Evolutionary conservation across 1,140 invertebrate genomes (phyloP).

Genomic region (Cotesia vestalis): DNA sequence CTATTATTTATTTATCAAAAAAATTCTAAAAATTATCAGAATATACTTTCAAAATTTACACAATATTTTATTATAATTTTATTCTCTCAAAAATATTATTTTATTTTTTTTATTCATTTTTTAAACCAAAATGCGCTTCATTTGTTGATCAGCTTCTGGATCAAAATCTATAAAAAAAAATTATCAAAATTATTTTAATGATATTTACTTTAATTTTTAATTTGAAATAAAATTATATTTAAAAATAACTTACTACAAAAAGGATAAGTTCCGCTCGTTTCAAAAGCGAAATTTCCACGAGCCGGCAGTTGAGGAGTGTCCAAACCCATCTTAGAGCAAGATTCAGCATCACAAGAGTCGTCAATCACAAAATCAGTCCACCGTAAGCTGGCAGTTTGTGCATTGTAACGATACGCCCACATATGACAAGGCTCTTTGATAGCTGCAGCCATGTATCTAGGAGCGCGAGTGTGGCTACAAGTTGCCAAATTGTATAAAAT

Average conservation of each 20-base stretch:
- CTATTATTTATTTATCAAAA: too few relatives aligned
- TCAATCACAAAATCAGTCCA: constrained; percentile 34
- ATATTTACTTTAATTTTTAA: not conserved
- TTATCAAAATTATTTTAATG: not conserved
- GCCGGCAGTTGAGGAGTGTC: constrained; percentile 40
- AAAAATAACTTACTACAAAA: constrained; percentile 41
- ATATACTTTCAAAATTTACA: too few relatives aligned
- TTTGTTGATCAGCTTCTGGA: too few relatives aligned
- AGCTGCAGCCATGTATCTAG: constrained; percentile 47
- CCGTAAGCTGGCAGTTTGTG: constrained; percentile 19
- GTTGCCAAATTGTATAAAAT: constrained; percentile 47
- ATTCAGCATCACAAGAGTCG: constrained; percentile 37
- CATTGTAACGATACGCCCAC: constrained; percentile 44
- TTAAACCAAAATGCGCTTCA: too few relatives aligned
- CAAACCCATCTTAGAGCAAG: constrained; percentile 45
- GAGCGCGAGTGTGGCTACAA: constrained; percentile 45
- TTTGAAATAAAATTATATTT: constrained; percentile 16
- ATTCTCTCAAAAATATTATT: too few relatives aligned
- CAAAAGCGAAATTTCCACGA: constrained; percentile 44
- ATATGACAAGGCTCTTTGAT: constrained; percentile 43
- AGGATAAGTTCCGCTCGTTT: constrained; percentile 46
- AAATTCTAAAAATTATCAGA: too few relatives aligned
- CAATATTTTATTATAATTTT: too few relatives aligned
- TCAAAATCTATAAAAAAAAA: not conserved
- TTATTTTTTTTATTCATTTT: too few relatives aligned